Conservation (phyloP, 2,797 vertebrate species). For the Otus scops region DNA sequence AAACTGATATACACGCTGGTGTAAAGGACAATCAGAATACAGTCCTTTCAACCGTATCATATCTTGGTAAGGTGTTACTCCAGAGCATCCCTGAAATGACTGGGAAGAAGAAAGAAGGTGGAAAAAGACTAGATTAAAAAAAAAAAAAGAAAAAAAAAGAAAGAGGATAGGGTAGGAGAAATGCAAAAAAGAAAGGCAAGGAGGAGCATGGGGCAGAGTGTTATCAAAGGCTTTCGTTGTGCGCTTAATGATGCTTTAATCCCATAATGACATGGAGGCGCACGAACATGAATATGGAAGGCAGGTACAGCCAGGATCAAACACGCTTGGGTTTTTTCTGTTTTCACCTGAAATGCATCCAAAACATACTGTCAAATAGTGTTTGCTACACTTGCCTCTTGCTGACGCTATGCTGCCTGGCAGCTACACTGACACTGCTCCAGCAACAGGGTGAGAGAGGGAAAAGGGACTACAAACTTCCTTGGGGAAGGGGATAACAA, state of each 20-base stretch:
- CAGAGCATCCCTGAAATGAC: not conserved
- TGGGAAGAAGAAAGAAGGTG: not conserved
- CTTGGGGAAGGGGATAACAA: not conserved
- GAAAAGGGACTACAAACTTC: not conserved
- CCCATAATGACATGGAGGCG: conserved; percentile 3
- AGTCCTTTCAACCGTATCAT: fast-evolving
- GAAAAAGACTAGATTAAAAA: not conserved
- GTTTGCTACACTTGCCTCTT: not conserved
- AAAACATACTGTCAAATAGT: not conserved
- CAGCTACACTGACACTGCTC: not conserved
- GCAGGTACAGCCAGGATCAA: conserved; percentile 45
- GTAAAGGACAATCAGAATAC: not conserved
- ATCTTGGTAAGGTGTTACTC: not conserved
- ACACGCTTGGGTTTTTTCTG: not conserved
- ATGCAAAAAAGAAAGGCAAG: not conserved
- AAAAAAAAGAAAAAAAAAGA: not conserved
- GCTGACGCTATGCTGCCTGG: not conserved
- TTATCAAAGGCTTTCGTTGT: conserved; percentile 15
- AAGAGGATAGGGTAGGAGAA: not conserved
- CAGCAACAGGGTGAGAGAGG: not conserved
- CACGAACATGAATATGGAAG: conserved; percentile 6
- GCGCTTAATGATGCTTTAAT: conserved; percentile 57
- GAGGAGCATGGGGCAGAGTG: not conserved
- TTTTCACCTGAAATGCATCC: conserved; percentile 31
- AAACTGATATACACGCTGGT: fast-evolving